These are phyloP conservation scores for Orussus abietinus DNA, from an alignment of 1,140 invertebrate genomes.

Conservation along the genomic window DNA sequence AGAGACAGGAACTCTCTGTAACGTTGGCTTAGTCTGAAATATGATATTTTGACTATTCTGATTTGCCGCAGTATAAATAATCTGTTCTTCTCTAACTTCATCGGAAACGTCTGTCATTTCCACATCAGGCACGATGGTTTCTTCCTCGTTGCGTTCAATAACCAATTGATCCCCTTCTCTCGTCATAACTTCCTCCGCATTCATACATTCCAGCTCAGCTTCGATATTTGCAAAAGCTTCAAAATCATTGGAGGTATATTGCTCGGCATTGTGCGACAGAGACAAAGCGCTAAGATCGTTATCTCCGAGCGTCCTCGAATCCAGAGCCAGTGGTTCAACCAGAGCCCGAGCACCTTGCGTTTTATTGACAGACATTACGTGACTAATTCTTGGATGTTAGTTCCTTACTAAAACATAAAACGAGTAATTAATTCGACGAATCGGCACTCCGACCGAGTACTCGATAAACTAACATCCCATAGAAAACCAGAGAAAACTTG, in stretches of 20 bases:
- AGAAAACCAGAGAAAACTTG: no score
- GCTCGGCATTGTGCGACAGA: conserved; percentile 33
- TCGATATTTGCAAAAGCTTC: conserved; percentile 49
- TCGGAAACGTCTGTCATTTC: conserved; percentile 43
- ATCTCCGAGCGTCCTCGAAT: conserved; percentile 36
- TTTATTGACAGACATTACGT: conserved; percentile 44
- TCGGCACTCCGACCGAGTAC: no score
- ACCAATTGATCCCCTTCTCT: conserved; percentile 36
- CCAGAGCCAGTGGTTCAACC: conserved; percentile 38
- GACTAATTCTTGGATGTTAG: conserved; percentile 16
- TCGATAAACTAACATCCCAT: no score
- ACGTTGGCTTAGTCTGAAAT: conserved; percentile 47
- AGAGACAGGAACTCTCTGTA: conserved; percentile 43
- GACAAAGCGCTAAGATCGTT: conserved; percentile 39
- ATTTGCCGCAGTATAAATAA: conserved; percentile 41
- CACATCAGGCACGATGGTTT: conserved; percentile 41
- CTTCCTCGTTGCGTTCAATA: conserved; percentile 19
- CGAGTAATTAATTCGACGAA: no score
- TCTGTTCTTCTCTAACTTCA: conserved; percentile 34
- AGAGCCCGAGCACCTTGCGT: conserved; percentile 34
- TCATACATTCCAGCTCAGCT: conserved; percentile 49
- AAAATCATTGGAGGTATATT: conserved; percentile 42
- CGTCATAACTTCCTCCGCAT: conserved; percentile 47
- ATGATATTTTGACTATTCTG: conserved; percentile 44
- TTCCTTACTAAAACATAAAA: conserved; percentile 11